Percentiles rank a stretch among this genome's conserved stretches.
Evolutionary conservation across 2,888 invertebrate genomes (phyloP).

Genomic region (Drosophila mercatorum): DNA sequence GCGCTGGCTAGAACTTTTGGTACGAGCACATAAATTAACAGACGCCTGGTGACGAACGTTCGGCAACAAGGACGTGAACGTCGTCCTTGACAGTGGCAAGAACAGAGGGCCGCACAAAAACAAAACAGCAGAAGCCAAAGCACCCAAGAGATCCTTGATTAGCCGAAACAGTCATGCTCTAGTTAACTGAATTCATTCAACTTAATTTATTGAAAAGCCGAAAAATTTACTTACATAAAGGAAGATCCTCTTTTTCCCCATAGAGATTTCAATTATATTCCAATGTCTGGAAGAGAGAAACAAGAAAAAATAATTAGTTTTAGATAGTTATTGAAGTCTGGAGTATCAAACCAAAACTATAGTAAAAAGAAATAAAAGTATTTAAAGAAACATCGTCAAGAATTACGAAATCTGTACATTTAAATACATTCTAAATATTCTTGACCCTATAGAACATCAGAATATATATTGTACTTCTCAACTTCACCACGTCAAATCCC

Average conservation of each 20-base stretch:
- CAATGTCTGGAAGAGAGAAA: not conserved
- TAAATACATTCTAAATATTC: too few species aligned
- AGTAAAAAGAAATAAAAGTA: too few species aligned
- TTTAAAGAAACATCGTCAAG: too few species aligned
- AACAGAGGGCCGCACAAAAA: slow-evolving; percentile 17
- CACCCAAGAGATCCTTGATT: slow-evolving; percentile 5
- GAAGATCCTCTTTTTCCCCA: not conserved
- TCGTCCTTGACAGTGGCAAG: slow-evolving; percentile 69
- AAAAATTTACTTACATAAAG: not conserved
- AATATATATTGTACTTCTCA: not conserved
- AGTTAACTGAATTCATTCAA: slow-evolving; percentile 1
- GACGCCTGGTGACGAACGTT: slow-evolving; percentile 33
- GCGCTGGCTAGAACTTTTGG: slow-evolving; percentile 14
- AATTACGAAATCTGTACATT: too few species aligned
- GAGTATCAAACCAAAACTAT: too few species aligned
- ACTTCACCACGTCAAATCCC: not conserved
- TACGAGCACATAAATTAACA: slow-evolving; percentile 63
- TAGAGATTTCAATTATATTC: not conserved
- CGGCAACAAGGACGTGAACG: slow-evolving; percentile 36
- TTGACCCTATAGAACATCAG: too few species aligned
- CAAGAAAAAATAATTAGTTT: not conserved
- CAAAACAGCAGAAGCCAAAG: slow-evolving; percentile 11
- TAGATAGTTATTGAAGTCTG: too few species aligned
- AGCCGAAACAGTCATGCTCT: slow-evolving; percentile 34
- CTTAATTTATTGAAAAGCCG: not conserved